These are phyloP conservation scores for Muscicapa comitata DNA, from an alignment of 2,797 vertebrate genomes.

Conservation along the genomic window DNA sequence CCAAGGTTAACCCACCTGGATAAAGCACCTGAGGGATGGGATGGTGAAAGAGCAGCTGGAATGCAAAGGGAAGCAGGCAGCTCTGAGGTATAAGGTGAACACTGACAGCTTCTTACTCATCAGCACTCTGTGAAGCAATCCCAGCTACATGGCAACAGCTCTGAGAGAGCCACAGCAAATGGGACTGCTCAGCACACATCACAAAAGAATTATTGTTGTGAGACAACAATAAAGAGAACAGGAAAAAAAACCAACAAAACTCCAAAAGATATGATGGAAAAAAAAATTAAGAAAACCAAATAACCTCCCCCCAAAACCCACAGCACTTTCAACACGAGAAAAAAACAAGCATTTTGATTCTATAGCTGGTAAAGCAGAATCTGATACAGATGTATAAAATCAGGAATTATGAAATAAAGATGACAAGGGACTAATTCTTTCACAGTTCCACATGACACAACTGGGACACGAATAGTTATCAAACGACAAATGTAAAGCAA, in stretches of 20 bases:
- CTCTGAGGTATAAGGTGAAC: not conserved
- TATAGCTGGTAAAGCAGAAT: not conserved
- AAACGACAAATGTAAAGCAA: not conserved
- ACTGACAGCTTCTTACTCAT: not conserved
- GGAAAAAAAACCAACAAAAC: rapidly evolving
- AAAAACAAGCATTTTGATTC: not conserved
- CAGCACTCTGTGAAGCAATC: not conserved
- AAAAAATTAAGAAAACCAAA: too few relatives aligned
- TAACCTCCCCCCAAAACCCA: rapidly evolving
- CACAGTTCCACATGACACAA: not conserved
- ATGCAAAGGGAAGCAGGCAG: not conserved
- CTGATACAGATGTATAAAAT: not conserved
- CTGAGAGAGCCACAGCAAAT: not conserved
- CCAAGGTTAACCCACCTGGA: not conserved
- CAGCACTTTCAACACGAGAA: not conserved
- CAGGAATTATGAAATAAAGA: not conserved
- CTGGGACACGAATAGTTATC: rapidly evolving
- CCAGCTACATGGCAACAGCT: not conserved
- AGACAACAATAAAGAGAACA: not conserved
- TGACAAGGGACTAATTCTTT: not conserved
- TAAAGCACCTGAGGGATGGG: not conserved
- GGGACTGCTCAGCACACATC: not conserved
- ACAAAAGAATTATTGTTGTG: not conserved
- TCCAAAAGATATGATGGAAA: not conserved
- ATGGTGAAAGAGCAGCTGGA: not conserved